phyloP scores from a whole-genome alignment of 2,888 invertebrate genomes.

The Drosophila siamana region DNA sequence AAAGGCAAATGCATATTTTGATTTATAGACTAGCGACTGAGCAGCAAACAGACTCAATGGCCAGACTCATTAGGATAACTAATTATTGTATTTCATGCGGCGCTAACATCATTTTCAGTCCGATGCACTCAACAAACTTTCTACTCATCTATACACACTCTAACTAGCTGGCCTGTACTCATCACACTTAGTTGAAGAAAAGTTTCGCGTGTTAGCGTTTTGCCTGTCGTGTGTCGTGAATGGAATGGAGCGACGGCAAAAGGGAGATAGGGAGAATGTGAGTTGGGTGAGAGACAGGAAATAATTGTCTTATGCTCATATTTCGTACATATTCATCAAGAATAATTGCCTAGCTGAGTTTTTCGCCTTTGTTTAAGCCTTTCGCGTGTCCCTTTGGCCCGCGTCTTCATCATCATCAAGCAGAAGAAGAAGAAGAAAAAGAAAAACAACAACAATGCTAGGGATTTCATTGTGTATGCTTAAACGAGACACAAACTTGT shows the following conservation, averaged over 20 bases:
- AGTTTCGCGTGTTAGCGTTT: slow-evolving; percentile 43
- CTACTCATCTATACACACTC: slow-evolving; percentile 3
- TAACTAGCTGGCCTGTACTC: slow-evolving; percentile 13
- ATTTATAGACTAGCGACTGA: slow-evolving; percentile 50
- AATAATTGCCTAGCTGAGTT: slow-evolving; percentile 66
- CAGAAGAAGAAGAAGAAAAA: too few relatives aligned
- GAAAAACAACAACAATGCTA: slow-evolving; percentile 10
- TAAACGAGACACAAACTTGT: slow-evolving; percentile 29
- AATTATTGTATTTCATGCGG: slow-evolving; percentile 55
- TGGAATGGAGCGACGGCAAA: background rate
- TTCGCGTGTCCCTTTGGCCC: slow-evolving; percentile 44
- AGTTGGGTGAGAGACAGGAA: slow-evolving; percentile 7
- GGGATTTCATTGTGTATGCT: slow-evolving; percentile 27
- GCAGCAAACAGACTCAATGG: background rate
- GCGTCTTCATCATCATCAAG: slow-evolving; percentile 32
- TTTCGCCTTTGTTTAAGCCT: slow-evolving; percentile 45
- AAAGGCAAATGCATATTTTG: slow-evolving; percentile 43
- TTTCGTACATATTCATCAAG: slow-evolving; percentile 68
- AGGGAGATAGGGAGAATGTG: background rate
- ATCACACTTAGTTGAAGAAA: slow-evolving; percentile 2
- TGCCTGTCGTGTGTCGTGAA: background rate
- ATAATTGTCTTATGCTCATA: slow-evolving; percentile 37
- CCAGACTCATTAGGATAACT: slow-evolving; percentile 42
- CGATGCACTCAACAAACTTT: background rate
- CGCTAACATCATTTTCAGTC: slow-evolving; percentile 29